Evolutionary conservation across 2,797 vertebrate genomes (phyloP).

Genomic region (Tolypeutes matacus): DNA sequence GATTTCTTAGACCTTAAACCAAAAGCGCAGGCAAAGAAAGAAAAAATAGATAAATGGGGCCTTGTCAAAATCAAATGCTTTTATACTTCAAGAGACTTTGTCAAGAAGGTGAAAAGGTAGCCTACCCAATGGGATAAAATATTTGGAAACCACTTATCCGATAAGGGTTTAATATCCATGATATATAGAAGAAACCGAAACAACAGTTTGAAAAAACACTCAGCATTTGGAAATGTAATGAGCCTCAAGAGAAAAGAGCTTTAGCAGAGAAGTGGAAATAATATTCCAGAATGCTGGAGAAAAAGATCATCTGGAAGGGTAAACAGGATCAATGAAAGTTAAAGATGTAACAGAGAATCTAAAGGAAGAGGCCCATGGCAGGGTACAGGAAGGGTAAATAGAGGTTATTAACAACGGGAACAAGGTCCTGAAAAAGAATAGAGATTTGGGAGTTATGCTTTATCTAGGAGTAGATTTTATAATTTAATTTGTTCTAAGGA

Average conservation of each 20-base stretch:
- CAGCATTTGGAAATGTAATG: constrained; percentile 49
- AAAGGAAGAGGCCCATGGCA: not conserved
- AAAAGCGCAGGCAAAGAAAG: no score
- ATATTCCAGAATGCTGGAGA: not conserved
- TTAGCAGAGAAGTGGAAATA: constrained; percentile 3
- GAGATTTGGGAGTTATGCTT: constrained; percentile 29
- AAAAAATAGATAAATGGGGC: no score
- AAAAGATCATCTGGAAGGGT: constrained; percentile 43
- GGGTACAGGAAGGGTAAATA: not conserved
- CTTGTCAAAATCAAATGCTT: no score
- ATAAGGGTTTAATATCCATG: not conserved
- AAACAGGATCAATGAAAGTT: not conserved
- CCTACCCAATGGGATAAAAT: no score
- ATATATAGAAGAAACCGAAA: constrained; percentile 44
- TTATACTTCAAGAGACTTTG: no score
- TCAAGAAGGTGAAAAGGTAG: no score
- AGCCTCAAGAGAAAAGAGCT: not conserved
- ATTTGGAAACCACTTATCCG: no score
- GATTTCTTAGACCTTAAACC: no score
- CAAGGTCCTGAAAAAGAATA: constrained; percentile 29
- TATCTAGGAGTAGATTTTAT: constrained; percentile 25
- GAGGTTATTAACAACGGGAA: not conserved
- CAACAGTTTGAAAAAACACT: constrained; percentile 44
- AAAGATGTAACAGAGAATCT: constrained; percentile 9
- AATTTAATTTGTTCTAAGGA: constrained; percentile 9